Conservation (phyloP, 2,888 invertebrate genomes). For the Erebia epiphron region DNA sequence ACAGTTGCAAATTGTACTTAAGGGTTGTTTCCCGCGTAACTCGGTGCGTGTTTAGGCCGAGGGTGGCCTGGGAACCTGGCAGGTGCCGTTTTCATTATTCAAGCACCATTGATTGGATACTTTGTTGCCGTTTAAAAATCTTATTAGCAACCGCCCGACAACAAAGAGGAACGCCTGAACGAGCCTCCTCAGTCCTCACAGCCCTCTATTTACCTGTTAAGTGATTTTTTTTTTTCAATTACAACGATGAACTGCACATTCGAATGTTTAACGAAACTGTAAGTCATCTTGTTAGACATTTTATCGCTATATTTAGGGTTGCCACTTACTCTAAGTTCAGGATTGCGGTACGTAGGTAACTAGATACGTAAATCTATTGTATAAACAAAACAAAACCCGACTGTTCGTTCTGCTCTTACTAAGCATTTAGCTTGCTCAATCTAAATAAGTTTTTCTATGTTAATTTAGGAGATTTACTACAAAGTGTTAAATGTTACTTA, state of each 20-base stretch:
- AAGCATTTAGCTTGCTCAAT: too few species aligned
- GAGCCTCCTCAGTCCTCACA: slow-evolving; percentile 59
- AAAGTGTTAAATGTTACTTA: neutral
- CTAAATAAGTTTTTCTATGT: neutral
- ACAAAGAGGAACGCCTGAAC: slow-evolving; percentile 62
- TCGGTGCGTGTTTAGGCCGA: slow-evolving; percentile 72
- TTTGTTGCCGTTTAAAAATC: slow-evolving; percentile 83
- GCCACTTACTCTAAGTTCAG: slow-evolving; percentile 45
- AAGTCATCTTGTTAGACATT: slow-evolving; percentile 79
- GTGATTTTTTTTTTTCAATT: slow-evolving; percentile 82
- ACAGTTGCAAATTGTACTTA: slow-evolving; percentile 55
- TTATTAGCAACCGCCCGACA: slow-evolving; percentile 79
- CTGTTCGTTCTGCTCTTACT: too few species aligned
- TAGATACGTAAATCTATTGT: too few species aligned
- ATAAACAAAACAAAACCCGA: too few species aligned
- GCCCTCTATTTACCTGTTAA: slow-evolving; percentile 76
- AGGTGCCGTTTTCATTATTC: slow-evolving; percentile 82
- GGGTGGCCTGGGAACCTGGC: slow-evolving; percentile 75
- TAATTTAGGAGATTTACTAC: neutral
- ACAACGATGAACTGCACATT: slow-evolving; percentile 73
- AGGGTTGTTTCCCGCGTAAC: slow-evolving; percentile 50
- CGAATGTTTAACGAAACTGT: slow-evolving; percentile 67
- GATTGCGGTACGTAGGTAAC: slow-evolving; percentile 37
- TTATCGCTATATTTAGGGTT: slow-evolving; percentile 51
- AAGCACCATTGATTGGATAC: slow-evolving; percentile 82